phyloP scores from a whole-genome alignment of 1,140 invertebrate species.

The Drosophila lacteicornis region DNA sequence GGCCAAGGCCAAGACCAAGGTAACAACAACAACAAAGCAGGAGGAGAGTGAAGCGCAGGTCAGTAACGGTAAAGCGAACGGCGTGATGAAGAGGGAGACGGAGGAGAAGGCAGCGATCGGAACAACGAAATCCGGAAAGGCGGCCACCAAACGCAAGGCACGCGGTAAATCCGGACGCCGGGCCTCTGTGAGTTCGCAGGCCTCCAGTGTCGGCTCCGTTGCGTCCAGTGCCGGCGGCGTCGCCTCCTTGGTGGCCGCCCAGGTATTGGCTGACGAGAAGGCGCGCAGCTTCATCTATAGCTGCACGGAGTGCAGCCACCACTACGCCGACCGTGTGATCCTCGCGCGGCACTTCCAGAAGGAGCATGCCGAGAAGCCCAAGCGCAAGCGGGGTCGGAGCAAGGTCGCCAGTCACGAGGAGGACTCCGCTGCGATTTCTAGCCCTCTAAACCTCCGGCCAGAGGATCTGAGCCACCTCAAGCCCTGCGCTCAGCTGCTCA shows the following conservation, averaged over 20 bases:
- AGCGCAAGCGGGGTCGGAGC: constrained; percentile 33
- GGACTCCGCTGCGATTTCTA: constrained; percentile 3
- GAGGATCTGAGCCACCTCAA: constrained; percentile 39
- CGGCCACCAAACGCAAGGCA: constrained; percentile 18
- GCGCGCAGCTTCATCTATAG: constrained; percentile 63
- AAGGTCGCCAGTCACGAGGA: constrained; percentile 22
- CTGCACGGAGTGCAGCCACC: constrained; percentile 61
- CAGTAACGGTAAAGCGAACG: constrained; percentile 69
- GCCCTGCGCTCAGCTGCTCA: constrained; percentile 56
- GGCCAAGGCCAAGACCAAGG: constrained; percentile 38
- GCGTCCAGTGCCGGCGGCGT: constrained; percentile 12
- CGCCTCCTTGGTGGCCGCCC: constrained; percentile 42
- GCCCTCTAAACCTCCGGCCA: constrained; percentile 31
- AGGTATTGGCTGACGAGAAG: constrained; percentile 69
- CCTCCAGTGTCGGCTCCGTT: constrained; percentile 50
- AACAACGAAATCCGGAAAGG: constrained; percentile 1
- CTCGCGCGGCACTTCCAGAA: constrained; percentile 66
- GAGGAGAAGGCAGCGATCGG: constrained; percentile 20
- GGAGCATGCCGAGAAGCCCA: constrained; percentile 41
- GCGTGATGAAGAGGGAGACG: constrained; percentile 7
- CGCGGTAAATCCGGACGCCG: constrained; percentile 47
- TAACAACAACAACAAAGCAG: constrained; percentile 15
- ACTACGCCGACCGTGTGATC: constrained; percentile 55
- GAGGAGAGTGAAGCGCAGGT: constrained; percentile 57
- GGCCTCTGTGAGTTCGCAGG: constrained; percentile 32